Percentiles rank a stretch among this genome's conserved stretches.
Conservation (phyloP, 2,797 vertebrate genomes). For the Pelochelys cantorii region DNA sequence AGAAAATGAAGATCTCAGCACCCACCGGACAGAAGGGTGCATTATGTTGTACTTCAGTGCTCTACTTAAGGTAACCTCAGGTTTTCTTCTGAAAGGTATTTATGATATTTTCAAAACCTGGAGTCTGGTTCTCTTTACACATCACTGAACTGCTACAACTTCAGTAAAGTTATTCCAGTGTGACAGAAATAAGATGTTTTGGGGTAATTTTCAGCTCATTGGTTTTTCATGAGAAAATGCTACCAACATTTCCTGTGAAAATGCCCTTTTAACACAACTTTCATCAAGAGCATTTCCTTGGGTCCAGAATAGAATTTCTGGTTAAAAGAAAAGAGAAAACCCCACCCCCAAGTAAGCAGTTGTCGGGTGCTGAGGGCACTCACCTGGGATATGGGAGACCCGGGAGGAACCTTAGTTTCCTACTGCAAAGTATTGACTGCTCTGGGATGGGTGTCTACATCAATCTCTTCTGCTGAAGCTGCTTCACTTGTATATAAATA, state of each 20-base stretch:
- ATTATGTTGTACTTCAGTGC: slow-evolving; percentile 3
- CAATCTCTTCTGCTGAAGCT: background rate
- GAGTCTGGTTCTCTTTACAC: background rate
- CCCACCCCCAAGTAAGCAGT: background rate
- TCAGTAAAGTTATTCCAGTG: slow-evolving; percentile 36
- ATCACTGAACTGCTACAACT: slow-evolving; percentile 9
- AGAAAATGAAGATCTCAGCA: slow-evolving; percentile 56
- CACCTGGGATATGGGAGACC: background rate
- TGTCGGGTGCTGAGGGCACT: background rate
- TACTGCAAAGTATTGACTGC: background rate
- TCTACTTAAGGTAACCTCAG: background rate
- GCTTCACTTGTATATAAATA: background rate
- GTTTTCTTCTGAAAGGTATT: background rate
- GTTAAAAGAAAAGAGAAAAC: background rate
- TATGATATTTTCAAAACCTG: rapidly evolving
- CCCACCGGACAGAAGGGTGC: background rate
- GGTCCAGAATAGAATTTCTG: background rate
- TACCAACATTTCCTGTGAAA: background rate
- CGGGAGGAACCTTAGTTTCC: background rate
- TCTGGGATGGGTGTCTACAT: background rate
- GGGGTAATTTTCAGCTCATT: background rate
- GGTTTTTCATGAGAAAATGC: background rate
- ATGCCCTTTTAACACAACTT: background rate
- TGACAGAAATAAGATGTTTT: background rate
- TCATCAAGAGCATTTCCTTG: background rate